A percentile compares a stretch with the other conserved stretches of the same genome.
phyloP scores from a whole-genome alignment of 2,797 vertebrate genomes.

The Sebastes oblongus region DNA sequence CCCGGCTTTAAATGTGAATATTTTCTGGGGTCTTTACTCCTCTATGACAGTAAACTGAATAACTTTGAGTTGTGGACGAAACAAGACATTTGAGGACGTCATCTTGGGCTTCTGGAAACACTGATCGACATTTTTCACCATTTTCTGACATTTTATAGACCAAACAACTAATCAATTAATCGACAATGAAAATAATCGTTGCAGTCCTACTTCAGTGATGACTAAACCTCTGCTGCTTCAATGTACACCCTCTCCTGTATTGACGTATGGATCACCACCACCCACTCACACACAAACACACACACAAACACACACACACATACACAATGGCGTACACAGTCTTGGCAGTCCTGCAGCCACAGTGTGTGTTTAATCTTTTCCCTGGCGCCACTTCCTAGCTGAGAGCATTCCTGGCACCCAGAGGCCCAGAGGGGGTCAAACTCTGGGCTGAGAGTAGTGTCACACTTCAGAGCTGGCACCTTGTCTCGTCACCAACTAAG shows the following conservation, averaged over 20 bases:
- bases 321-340: slow-evolving; percentile 41
- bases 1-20: too few relatives aligned
- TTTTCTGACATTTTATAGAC: too few relatives aligned
- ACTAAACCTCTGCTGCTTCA: not conserved
- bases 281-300: not conserved
- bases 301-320: slow-evolving; percentile 10
- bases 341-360: slow-evolving; percentile 53
- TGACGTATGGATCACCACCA: slow-evolving; percentile 38
- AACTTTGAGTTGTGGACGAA: too few relatives aligned
- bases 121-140: too few relatives aligned
- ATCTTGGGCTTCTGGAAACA: too few relatives aligned
- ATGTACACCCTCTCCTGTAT: slow-evolving; percentile 4
- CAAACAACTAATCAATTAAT: too few relatives aligned
- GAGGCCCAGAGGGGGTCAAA: slow-evolving; percentile 68
- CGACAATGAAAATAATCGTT: too few relatives aligned
- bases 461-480: slow-evolving; percentile 79
- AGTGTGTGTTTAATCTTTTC: slow-evolving; percentile 77
- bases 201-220: not conserved
- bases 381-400: slow-evolving; percentile 74
- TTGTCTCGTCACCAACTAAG: slow-evolving; percentile 55
- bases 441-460: slow-evolving; percentile 67
- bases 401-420: slow-evolving; percentile 77
- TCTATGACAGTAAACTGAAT: too few relatives aligned
- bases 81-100: too few relatives aligned
- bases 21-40: too few relatives aligned